Evolutionary conservation across 2,113 vertebrate species (phyloP).

Genomic region (Plectropomus leopardus): DNA sequence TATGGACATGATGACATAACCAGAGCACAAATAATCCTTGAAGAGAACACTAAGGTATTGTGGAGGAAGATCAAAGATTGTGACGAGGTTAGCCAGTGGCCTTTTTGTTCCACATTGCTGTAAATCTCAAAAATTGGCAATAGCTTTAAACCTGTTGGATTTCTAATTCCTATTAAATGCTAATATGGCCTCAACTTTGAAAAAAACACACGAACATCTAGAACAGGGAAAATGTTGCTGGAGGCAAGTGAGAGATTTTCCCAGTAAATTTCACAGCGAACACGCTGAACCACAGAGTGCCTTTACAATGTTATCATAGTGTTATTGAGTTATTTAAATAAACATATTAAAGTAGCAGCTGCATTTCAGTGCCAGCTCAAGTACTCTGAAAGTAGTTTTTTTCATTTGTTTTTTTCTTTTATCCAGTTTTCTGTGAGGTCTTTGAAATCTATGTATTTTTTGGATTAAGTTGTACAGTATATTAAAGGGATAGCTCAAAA

Average conservation of each 20-base stretch:
- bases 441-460: not conserved
- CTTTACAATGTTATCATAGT: constrained; percentile 20
- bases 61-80: constrained; percentile 31
- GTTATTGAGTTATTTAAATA: constrained; percentile 15
- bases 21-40: constrained; percentile 12
- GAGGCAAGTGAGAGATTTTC: constrained; percentile 30
- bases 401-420: not conserved
- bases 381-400: not conserved
- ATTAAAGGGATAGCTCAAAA: too few species aligned
- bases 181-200: constrained; percentile 20
- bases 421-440: not conserved
- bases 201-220: constrained; percentile 31
- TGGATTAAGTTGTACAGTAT: not conserved
- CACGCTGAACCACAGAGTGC: constrained; percentile 22
- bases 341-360: constrained; percentile 16
- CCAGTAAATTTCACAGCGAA: constrained; percentile 7
- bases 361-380: not conserved
- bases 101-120: constrained; percentile 41
- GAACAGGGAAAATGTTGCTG: constrained; percentile 16
- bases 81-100: constrained; percentile 49
- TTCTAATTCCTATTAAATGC: constrained; percentile 45
- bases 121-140: constrained; percentile 53
- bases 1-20: constrained; percentile 58
- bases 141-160: constrained; percentile 13
- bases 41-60: constrained; percentile 38